Base-by-base conservation (phyloP, 2,888 invertebrate species). In the Lapara coniferarum region DNA sequence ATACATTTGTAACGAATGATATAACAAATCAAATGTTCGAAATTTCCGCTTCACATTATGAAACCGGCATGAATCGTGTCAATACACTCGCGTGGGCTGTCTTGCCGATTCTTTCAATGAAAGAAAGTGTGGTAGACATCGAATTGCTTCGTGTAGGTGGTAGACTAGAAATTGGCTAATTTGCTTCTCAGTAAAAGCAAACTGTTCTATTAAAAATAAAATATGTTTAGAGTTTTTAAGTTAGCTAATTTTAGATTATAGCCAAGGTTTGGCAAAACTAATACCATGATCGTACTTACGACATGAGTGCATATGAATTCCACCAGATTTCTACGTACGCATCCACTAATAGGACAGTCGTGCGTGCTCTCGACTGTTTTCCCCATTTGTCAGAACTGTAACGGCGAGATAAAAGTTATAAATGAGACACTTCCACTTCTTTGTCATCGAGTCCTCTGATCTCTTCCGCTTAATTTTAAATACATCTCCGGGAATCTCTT, bases 1-100 rank as follows among this genome's bases (percentile, higher is more conserved):
- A 78, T 79, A 78, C 70, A 76, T 81, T 81, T 81, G 78, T 78
- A 81, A 80, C 73, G 71, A 73, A 76, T 91, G 89, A 85, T 83
- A 85, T 88, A 90, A 91, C 81, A 77, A 78, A 85, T 82, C 83
- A 85, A 84, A 87, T 79, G 78, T 80, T 80, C 83, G 76, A 88
- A 89, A 84, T 89, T 87, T 87, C 89, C 88, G 85, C 78, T 79
- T 85, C 79, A 79, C 79, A 87, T 90, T 90, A 91, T 85, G 86
- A 84, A 91, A 91, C 90, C 88, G 87, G 88, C 86, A 86, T 77
- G 78, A 86, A 85, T 84, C 82, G 88, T 89, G 91, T 89, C 91
- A 86, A 89, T 90, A 85, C 78, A 81, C 83, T 80, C 75, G 78
- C 79, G 90, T 90, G 85, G 91, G 91, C 82, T 84, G 73, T 69